Conservation (phyloP, 2,797 vertebrate species). For the Petrocephalus schoutedeni region DNA sequence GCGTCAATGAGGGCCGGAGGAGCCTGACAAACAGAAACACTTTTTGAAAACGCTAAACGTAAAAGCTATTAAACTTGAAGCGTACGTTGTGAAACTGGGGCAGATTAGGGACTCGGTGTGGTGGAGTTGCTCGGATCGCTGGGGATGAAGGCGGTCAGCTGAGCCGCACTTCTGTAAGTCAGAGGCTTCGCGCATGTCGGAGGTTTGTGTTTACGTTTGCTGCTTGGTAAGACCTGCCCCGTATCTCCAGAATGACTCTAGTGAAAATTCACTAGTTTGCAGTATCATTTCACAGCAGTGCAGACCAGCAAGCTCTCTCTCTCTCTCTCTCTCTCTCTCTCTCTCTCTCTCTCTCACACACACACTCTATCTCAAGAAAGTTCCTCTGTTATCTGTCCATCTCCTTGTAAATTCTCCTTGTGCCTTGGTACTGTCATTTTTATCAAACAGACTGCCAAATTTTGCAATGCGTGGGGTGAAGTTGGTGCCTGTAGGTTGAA, state of each 20-base stretch:
- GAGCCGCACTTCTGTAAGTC: background rate
- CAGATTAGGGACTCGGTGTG: background rate
- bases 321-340: background rate
- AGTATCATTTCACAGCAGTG: background rate
- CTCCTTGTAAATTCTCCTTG: background rate
- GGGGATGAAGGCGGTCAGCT: background rate
- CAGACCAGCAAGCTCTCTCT: background rate
- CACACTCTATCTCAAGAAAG: background rate
- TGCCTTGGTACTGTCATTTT: background rate
- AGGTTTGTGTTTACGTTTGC: background rate
- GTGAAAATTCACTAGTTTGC: constrained; percentile 7
- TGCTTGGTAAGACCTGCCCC: background rate
- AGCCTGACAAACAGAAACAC: background rate
- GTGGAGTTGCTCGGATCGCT: background rate
- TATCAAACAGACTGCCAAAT: background rate
- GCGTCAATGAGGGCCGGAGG: background rate
- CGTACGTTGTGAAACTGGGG: background rate
- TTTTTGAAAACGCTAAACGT: background rate
- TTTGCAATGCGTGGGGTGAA: background rate
- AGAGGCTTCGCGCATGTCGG: background rate
- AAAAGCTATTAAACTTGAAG: background rate
- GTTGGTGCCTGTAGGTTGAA: background rate
- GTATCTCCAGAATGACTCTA: background rate
- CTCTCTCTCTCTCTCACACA: background rate
- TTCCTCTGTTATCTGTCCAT: background rate